Evolutionary conservation across 2,113 vertebrate species (phyloP).

Genomic region (Pleuronectes platessa): DNA sequence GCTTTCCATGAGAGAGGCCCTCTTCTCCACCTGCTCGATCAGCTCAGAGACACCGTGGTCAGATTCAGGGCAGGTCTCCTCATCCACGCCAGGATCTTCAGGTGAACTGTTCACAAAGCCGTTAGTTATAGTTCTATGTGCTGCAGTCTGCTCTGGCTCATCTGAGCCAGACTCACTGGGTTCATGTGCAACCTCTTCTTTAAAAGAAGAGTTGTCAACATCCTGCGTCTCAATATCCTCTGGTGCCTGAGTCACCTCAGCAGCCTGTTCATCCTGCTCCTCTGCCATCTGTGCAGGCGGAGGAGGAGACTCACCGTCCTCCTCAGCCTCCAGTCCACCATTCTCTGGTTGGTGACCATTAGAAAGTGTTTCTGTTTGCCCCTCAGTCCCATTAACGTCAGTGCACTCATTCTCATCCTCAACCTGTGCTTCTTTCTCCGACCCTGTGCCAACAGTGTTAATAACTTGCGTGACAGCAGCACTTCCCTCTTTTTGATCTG

Average conservation of each 20-base stretch:
- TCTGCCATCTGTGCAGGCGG: constrained; percentile 24
- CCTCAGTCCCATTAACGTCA: constrained; percentile 26
- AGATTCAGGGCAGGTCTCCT: constrained; percentile 54
- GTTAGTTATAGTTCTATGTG: constrained; percentile 73
- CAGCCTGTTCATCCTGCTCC: constrained; percentile 32
- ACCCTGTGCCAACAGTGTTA: constrained; percentile 28
- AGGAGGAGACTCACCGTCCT: constrained; percentile 8
- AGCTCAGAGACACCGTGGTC: constrained; percentile 61
- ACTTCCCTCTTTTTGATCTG: constrained; percentile 71
- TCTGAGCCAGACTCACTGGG: constrained; percentile 1
- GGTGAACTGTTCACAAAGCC: constrained; percentile 54
- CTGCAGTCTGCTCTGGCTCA: constrained; percentile 39
- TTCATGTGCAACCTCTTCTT: constrained; percentile 21
- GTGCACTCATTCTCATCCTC: constrained; percentile 17
- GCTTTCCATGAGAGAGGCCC: constrained; percentile 84
- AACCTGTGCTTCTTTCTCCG: constrained; percentile 7
- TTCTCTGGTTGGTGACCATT: constrained; percentile 63
- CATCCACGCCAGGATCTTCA: constrained; percentile 43
- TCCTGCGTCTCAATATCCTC: constrained; percentile 41
- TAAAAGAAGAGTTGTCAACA: constrained; percentile 32
- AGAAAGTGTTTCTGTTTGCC: constrained; percentile 7
- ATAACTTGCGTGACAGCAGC: constrained; percentile 1
- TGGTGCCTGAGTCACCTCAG: constrained; percentile 5
- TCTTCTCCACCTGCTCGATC: constrained; percentile 71
- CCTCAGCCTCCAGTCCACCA: constrained; percentile 5